phyloP scores from a whole-genome alignment of 2,797 vertebrate genomes.

The Liparis tanakae region DNA sequence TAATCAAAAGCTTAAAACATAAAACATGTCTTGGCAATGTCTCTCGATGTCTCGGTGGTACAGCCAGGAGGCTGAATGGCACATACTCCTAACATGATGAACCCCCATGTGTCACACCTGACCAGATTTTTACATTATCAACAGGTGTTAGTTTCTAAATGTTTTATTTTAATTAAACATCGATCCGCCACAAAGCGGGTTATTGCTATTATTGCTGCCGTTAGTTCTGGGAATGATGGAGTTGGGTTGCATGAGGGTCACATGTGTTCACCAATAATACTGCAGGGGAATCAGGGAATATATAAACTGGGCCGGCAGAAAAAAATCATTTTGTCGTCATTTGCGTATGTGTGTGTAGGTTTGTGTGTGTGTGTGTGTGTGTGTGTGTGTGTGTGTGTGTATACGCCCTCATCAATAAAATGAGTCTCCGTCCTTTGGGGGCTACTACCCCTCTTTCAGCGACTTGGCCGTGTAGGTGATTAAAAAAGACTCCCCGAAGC shows the following conservation, averaged over 20 bases:
- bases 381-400: constrained; percentile 22
- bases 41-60: background rate
- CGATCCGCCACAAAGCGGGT: background rate
- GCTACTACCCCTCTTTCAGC: constrained; percentile 41
- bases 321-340: constrained; percentile 25
- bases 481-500: constrained; percentile 44
- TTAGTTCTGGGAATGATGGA: constrained; percentile 11
- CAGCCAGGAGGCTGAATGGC: background rate
- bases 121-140: too few species aligned
- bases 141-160: too few species aligned
- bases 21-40: background rate
- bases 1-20: background rate
- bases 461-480: constrained; percentile 47
- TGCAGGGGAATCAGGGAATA: background rate
- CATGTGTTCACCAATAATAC: background rate
- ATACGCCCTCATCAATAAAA: constrained; percentile 19
- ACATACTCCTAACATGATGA: background rate
- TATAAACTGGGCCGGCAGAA: constrained; percentile 5
- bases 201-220: constrained; percentile 13
- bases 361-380: constrained; percentile 23
- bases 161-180: too few species aligned
- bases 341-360: constrained; percentile 7
- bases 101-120: too few species aligned
- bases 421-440: too few species aligned
- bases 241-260: constrained; percentile 2